Conservation (phyloP, 2,113 vertebrate species). For the Hippocampus comes region DNA sequence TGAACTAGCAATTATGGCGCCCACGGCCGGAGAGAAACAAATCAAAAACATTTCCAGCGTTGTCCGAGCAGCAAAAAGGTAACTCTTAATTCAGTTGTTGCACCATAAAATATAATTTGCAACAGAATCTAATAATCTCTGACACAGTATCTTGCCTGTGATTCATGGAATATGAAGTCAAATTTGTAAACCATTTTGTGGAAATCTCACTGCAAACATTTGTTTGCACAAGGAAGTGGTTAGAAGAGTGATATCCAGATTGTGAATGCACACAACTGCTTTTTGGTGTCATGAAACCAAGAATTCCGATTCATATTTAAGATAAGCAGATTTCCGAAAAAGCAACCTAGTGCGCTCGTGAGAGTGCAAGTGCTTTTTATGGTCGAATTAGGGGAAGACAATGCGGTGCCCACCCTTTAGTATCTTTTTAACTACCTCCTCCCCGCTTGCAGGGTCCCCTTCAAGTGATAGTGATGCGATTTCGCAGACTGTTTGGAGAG, state of each 20-base stretch:
- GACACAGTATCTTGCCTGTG: background rate
- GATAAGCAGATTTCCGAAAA: background rate
- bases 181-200: background rate
- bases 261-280: background rate
- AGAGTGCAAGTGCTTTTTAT: conserved; percentile 47
- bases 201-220: conserved; percentile 14
- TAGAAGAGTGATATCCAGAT: background rate
- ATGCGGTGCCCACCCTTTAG: conserved; percentile 54
- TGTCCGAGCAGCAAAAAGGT: conserved; percentile 14
- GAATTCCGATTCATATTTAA: background rate
- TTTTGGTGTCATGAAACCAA: background rate
- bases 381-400: conserved; percentile 51
- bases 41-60: background rate
- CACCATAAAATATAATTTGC: background rate
- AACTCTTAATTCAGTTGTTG: conserved; percentile 12
- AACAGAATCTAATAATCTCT: no score
- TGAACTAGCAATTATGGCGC: background rate
- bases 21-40: background rate
- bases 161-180: background rate
- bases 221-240: conserved; percentile 44
- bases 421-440: conserved; percentile 68
- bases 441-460: conserved; percentile 50
- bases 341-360: conserved; percentile 6
- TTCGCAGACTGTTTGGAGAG: conserved; percentile 65
- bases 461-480: conserved; percentile 62